These are phyloP conservation scores for Esox masquinongy DNA, from an alignment of 2,797 vertebrate species.

Conservation along the genomic window DNA sequence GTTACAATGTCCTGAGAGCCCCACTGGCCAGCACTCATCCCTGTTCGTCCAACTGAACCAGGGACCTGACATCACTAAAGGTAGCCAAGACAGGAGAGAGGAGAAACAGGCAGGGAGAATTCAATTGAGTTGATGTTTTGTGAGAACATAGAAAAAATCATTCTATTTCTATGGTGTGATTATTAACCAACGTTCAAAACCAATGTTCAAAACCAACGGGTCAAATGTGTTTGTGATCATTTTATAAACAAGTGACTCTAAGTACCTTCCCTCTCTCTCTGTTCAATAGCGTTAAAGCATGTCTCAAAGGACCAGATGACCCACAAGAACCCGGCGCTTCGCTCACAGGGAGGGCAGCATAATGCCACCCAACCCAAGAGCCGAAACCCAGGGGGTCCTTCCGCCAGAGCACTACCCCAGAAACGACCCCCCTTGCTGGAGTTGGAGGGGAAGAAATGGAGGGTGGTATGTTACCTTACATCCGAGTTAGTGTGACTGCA, in stretches of 20 bases:
- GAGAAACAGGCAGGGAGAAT: background rate
- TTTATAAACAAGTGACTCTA: no score
- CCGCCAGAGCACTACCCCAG: conserved; percentile 60
- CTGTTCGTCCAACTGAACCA: conserved; percentile 96
- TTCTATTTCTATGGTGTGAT: background rate
- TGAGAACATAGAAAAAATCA: background rate
- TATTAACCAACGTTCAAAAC: background rate
- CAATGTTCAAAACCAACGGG: no score
- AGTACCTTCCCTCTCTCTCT: background rate
- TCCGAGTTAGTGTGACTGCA: background rate
- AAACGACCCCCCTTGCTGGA: conserved; percentile 83
- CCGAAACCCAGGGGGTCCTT: conserved; percentile 49
- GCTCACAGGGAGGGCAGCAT: conserved; percentile 68
- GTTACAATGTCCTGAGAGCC: conserved; percentile 46
- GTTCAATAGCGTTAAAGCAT: conserved; percentile 84
- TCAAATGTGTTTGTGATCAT: background rate
- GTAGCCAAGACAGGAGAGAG: conserved; percentile 58
- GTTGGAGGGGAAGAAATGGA: conserved; percentile 98
- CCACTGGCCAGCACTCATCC: conserved; percentile 79
- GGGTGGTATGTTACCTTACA: conserved; percentile 82
- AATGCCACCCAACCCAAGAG: conserved; percentile 72
- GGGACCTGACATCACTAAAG: conserved; percentile 92
- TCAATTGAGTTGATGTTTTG: background rate
- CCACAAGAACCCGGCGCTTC: conserved; percentile 90
- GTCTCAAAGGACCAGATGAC: conserved; percentile 89